Evolutionary conservation across 2,888 invertebrate genomes (phyloP).

Genomic region (Cryptophagus acutangulus): DNA sequence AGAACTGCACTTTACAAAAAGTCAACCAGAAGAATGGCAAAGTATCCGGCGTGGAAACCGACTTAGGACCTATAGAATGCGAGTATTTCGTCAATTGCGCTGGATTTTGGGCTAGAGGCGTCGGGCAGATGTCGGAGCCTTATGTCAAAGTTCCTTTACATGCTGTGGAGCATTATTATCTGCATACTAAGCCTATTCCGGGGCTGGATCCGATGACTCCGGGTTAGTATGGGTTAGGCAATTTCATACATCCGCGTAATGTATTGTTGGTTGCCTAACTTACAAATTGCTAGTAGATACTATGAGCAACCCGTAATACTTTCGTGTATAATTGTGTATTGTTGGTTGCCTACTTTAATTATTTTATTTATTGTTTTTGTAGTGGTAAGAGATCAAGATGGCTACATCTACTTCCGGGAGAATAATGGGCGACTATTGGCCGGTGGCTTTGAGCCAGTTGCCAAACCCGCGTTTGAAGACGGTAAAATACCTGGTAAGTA

Average conservation of each 20-base stretch:
- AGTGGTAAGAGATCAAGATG: constrained; percentile 85
- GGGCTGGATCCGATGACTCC: constrained; percentile 77
- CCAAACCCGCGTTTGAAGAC: constrained; percentile 86
- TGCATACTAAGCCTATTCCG: constrained; percentile 79
- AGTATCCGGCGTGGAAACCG: constrained; percentile 54
- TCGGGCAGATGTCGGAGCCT: constrained; percentile 81
- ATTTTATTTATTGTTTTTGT: constrained; percentile 15
- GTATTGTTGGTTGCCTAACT: no score
- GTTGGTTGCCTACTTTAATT: no score
- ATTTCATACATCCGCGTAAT: no score
- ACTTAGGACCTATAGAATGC: constrained; percentile 71
- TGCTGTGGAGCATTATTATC: constrained; percentile 89
- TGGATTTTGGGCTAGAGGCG: constrained; percentile 90
- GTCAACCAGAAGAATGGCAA: constrained; percentile 54
- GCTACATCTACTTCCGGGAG: constrained; percentile 80
- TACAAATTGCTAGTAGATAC: no score
- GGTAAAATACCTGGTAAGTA: constrained; percentile 59
- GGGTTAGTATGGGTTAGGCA: no score
- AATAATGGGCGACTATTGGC: constrained; percentile 78
- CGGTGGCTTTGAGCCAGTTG: constrained; percentile 87
- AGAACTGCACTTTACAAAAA: constrained; percentile 70
- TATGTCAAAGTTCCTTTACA: constrained; percentile 85
- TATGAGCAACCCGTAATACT: no score
- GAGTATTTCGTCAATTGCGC: constrained; percentile 93
- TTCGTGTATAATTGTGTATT: no score